Percentiles rank a stretch among this genome's conserved stretches.
Conservation (phyloP, 2,797 vertebrate genomes). For the Pantherophis alleghaniensis region DNA sequence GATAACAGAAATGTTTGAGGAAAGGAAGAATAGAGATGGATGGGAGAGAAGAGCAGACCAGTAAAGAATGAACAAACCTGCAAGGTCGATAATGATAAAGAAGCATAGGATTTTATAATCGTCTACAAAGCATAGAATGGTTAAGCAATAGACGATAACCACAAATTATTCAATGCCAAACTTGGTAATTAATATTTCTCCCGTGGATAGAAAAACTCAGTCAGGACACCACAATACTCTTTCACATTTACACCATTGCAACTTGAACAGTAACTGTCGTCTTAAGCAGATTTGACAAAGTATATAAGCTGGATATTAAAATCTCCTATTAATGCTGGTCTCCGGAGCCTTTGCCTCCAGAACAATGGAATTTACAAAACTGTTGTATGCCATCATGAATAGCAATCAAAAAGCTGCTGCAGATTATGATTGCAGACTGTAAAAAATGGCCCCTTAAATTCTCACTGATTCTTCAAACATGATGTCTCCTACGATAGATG, state of each 20-base stretch:
- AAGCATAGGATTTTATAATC: background rate
- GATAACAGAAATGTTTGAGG: background rate
- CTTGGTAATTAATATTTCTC: background rate
- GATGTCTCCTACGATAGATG: background rate
- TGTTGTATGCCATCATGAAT: background rate
- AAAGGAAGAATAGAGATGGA: background rate
- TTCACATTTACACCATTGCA: conserved; percentile 27
- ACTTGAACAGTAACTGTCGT: background rate
- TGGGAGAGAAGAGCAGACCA: background rate
- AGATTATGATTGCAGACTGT: background rate
- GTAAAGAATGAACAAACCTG: background rate
- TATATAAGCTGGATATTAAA: conserved; percentile 20
- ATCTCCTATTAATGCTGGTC: conserved; percentile 16
- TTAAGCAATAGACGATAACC: background rate
- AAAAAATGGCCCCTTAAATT: background rate
- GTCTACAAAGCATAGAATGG: background rate
- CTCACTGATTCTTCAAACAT: background rate
- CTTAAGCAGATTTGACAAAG: background rate
- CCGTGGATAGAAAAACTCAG: background rate
- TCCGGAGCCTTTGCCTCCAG: background rate
- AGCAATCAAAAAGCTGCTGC: background rate
- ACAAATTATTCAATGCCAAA: background rate
- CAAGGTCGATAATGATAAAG: background rate
- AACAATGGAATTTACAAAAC: background rate
- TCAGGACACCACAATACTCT: background rate